Evolutionary conservation across 2,797 vertebrate genomes (phyloP).

Genomic region (Manis javanica): DNA sequence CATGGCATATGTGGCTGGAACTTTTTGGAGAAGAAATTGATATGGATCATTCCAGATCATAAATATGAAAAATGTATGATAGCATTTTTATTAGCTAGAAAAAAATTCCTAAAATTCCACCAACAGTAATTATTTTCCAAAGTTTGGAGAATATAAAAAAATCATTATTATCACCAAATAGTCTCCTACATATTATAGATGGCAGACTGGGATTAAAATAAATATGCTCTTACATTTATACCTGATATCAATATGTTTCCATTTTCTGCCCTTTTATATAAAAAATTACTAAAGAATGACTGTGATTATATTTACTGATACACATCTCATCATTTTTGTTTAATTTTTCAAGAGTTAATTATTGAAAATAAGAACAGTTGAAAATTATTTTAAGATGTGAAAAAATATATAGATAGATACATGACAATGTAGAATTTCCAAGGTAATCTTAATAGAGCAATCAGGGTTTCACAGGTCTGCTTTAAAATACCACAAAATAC

Average conservation of each 20-base stretch:
- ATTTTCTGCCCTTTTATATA: neutral
- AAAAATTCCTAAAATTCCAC: neutral
- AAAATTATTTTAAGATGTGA: neutral
- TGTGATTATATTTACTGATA: neutral
- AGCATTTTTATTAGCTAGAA: neutral
- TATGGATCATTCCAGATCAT: neutral
- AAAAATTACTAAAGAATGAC: neutral
- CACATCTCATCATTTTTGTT: neutral
- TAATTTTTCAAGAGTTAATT: neutral
- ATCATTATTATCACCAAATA: neutral
- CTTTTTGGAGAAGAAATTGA: neutral
- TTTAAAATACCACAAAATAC: neutral
- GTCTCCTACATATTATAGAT: neutral
- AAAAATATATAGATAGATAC: neutral
- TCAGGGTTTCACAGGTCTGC: neutral
- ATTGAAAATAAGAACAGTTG: neutral
- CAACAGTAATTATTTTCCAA: neutral
- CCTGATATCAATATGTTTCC: neutral
- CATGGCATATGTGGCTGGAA: neutral
- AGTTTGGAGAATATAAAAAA: neutral
- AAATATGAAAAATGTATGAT: neutral
- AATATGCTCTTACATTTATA: neutral
- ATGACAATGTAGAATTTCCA: neutral
- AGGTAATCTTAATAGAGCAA: neutral
- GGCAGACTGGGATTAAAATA: neutral